These are phyloP conservation scores for Crotophaga sulcirostris DNA, from an alignment of 2,113 vertebrate species.

Conservation along the genomic window DNA sequence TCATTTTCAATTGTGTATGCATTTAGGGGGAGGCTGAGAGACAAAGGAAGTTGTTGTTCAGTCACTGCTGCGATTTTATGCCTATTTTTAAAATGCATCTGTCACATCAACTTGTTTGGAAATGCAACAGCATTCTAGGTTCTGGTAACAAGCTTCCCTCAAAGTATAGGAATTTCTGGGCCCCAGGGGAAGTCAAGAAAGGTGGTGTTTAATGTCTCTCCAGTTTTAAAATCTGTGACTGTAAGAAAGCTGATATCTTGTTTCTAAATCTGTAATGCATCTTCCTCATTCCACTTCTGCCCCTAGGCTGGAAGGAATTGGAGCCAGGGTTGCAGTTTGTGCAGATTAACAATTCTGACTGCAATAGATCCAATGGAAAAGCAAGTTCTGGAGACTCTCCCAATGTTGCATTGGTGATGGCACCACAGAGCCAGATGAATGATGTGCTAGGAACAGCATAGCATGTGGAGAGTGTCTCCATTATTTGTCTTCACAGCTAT, in stretches of 20 bases:
- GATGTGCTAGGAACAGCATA: not conserved
- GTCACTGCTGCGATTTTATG: not conserved
- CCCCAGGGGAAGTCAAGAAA: not conserved
- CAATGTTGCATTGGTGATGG: not conserved
- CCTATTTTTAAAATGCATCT: not conserved
- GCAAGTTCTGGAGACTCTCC: not conserved
- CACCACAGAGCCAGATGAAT: accelerated
- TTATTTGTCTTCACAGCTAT: not conserved
- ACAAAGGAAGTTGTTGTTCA: not conserved
- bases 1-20: constrained; percentile 31
- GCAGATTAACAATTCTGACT: not conserved
- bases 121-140: not conserved
- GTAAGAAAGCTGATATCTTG: not conserved
- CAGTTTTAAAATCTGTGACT: not conserved
- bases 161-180: not conserved
- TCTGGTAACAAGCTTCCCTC: not conserved
- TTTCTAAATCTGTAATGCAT: not conserved
- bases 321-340: not conserved
- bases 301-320: not conserved
- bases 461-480: not conserved
- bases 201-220: not conserved
- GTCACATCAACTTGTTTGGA: not conserved
- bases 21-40: not conserved
- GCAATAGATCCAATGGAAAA: not conserved
- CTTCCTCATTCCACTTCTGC: not conserved